These are phyloP conservation scores for Allacma fusca DNA, from an alignment of 2,888 invertebrate genomes.

Conservation along the genomic window DNA sequence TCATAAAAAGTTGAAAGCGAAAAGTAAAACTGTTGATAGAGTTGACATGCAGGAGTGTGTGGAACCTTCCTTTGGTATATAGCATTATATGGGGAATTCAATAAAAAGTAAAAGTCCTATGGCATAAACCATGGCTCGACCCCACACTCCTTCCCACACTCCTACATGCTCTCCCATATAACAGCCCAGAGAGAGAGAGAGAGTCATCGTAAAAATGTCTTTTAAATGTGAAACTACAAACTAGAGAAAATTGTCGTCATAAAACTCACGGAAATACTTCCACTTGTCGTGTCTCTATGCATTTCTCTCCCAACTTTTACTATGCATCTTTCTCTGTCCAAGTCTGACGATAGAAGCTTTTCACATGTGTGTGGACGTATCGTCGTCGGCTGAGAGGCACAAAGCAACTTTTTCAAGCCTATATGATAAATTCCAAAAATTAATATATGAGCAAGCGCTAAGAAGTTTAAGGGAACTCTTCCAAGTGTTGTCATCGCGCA, in stretches of 20 bases:
- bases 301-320: background rate
- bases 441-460: no score
- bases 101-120: background rate
- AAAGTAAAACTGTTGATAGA: constrained; percentile 16
- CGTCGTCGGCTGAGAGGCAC: no score
- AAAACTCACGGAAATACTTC: background rate
- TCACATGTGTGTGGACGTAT: no score
- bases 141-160: no score
- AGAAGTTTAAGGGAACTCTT: no score
- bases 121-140: background rate
- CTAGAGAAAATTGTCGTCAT: constrained; percentile 23
- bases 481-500: no score
- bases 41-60: background rate
- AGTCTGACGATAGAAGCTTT: no score
- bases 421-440: no score
- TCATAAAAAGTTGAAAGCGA: constrained; percentile 16
- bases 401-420: no score
- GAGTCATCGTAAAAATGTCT: constrained; percentile 28
- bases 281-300: background rate
- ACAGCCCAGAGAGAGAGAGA: background rate
- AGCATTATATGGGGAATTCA: constrained; percentile 8
- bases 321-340: no score
- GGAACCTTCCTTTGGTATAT: background rate
- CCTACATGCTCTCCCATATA: no score
- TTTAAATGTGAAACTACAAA: constrained; percentile 23